Percentiles rank a stretch among this genome's conserved stretches.
phyloP scores from a whole-genome alignment of 2,113 vertebrate species.

The Melospiza melodia region DNA sequence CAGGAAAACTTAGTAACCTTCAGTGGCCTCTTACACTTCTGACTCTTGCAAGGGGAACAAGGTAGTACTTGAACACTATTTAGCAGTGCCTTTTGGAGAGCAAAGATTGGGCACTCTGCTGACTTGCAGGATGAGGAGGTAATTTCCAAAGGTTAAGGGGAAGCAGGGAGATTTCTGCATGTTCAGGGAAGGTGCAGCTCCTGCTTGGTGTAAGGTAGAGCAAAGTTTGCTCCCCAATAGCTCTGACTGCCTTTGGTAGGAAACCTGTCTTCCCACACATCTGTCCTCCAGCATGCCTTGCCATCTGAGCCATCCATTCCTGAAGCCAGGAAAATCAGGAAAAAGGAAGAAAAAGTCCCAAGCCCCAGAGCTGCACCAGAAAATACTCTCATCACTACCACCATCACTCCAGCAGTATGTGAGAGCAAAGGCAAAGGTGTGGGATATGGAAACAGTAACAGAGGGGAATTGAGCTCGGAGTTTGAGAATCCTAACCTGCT shows the following conservation, averaged over 20 bases:
- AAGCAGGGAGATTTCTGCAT: neutral
- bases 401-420: neutral
- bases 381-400: neutral
- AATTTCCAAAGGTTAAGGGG: neutral
- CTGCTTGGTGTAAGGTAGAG: neutral
- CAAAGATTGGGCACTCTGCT: neutral
- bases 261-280: neutral
- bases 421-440: neutral
- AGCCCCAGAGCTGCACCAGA: neutral
- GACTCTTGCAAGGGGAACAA: neutral
- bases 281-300: neutral
- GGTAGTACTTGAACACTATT: neutral
- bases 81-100: neutral
- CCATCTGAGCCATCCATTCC: neutral
- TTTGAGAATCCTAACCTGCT: neutral
- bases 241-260: neutral
- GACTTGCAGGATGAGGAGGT: neutral
- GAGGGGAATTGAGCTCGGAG: neutral
- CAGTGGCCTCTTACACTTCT: neutral
- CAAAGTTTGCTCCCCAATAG: neutral
- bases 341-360: neutral
- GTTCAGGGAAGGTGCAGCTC: neutral
- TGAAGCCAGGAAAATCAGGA: slow-evolving; percentile 23
- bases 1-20: neutral
- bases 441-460: neutral